A percentile compares a stretch with the other conserved stretches of the same genome.
Evolutionary conservation across 2,113 vertebrate genomes (phyloP).

Genomic region (Epinephelus lanceolatus): DNA sequence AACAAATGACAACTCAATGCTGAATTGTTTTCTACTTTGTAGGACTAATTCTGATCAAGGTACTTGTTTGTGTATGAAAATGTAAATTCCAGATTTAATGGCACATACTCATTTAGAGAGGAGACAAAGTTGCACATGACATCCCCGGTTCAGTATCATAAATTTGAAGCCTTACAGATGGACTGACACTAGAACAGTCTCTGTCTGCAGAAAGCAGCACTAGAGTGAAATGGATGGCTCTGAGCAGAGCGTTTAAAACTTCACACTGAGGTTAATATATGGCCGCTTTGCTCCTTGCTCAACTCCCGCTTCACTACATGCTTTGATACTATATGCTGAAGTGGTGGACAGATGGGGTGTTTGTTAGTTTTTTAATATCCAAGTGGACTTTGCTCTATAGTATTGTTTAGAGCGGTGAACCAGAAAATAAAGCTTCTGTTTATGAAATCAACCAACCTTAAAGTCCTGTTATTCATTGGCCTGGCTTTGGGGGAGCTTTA

Average conservation of each 20-base stretch:
- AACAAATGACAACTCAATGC: no score
- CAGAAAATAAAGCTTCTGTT: conserved; percentile 27
- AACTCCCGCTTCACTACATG: background rate
- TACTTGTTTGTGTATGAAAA: no score
- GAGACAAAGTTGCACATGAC: background rate
- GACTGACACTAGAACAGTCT: background rate
- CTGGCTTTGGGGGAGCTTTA: background rate
- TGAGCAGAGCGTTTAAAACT: conserved; percentile 5
- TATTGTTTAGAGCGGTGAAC: background rate
- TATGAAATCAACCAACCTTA: background rate
- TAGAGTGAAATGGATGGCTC: conserved; percentile 28
- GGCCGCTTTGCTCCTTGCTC: background rate
- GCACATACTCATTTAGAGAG: background rate
- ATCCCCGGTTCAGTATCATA: background rate
- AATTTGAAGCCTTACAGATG: background rate
- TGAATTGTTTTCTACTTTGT: no score
- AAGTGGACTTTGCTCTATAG: conserved; percentile 19
- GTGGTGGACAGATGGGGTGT: conserved; percentile 15
- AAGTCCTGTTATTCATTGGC: background rate
- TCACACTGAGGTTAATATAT: conserved; percentile 1
- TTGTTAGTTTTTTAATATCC: conserved; percentile 22
- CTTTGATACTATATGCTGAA: conserved; percentile 1
- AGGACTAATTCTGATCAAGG: no score
- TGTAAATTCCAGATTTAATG: no score
- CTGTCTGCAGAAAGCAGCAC: background rate